phyloP scores from a whole-genome alignment of 2,797 vertebrate genomes.

The Pempheris klunzingeri region DNA sequence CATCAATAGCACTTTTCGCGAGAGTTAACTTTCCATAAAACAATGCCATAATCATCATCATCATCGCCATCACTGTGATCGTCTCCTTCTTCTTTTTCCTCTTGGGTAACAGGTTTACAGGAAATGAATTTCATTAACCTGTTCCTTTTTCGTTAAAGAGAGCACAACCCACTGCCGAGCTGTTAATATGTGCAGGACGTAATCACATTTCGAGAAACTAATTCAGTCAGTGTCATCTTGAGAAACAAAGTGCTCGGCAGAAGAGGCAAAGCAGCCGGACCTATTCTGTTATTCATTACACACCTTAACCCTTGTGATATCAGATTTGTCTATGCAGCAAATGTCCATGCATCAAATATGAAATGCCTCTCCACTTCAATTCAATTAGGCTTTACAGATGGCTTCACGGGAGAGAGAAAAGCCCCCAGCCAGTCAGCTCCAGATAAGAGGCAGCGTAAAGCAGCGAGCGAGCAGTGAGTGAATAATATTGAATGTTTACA shows the following conservation, averaged over 20 bases:
- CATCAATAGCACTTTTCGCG: not conserved
- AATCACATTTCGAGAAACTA: conserved; percentile 19
- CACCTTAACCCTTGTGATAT: conserved; percentile 44
- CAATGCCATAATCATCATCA: conserved; percentile 1
- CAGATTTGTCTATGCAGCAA: conserved; percentile 28
- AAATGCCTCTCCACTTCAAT: conserved; percentile 47
- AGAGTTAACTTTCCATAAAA: not conserved
- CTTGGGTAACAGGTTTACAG: conserved; percentile 69
- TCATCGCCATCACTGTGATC: too few relatives aligned
- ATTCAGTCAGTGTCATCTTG: conserved; percentile 20
- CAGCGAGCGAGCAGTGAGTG: conserved; percentile 48
- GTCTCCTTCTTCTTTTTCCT: conserved; percentile 36
- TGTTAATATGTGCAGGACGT: not conserved
- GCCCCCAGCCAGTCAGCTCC: conserved; percentile 48
- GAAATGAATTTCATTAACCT: conserved; percentile 62
- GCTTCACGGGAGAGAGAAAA: conserved; percentile 55
- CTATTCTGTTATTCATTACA: conserved; percentile 33
- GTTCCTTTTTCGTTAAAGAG: conserved; percentile 65
- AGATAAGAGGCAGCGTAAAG: conserved; percentile 48
- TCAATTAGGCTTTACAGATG: conserved; percentile 67
- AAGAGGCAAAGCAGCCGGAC: not conserved
- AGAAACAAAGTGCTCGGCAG: not conserved
- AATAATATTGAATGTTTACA: conserved; percentile 80
- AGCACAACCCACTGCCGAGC: not conserved
- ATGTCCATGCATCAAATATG: conserved; percentile 60